A percentile compares a stretch with the other conserved stretches of the same genome.
phyloP scores from a whole-genome alignment of 2,888 invertebrate species.

The Eucriotettix oculatus region DNA sequence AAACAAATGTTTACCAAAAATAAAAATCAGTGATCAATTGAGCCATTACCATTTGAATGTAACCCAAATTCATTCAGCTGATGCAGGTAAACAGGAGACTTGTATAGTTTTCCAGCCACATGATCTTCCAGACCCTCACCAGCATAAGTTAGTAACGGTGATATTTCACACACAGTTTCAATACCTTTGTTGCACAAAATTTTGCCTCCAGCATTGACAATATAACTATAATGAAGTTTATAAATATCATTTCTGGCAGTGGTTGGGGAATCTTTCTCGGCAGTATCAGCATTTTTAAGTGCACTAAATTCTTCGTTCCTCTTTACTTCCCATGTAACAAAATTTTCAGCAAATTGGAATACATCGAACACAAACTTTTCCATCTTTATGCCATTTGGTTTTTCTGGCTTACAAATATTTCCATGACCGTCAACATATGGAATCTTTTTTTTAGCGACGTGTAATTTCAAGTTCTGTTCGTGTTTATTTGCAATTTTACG shows the following conservation, averaged over 20 bases:
- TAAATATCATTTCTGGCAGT: conserved; percentile 69
- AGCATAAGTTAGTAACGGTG: conserved; percentile 75
- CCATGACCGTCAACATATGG: conserved; percentile 62
- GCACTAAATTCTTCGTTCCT: conserved; percentile 93
- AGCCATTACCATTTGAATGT: too few relatives aligned
- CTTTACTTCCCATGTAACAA: conserved; percentile 84
- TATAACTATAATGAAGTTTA: conserved; percentile 58
- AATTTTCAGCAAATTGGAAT: conserved; percentile 79
- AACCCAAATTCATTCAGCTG: too few relatives aligned
- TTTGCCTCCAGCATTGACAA: conserved; percentile 65
- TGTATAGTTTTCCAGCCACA: conserved; percentile 3
- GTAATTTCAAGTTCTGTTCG: conserved; percentile 66
- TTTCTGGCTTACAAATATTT: conserved; percentile 51
- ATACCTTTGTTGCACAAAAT: conserved; percentile 40
- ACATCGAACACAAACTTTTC: conserved; percentile 99
- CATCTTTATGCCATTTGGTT: conserved; percentile 92
- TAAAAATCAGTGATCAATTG: too few relatives aligned
- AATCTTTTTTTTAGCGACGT: conserved; percentile 96
- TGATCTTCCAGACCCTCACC: conserved; percentile 60
- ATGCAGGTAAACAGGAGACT: not conserved
- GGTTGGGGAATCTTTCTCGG: conserved; percentile 77
- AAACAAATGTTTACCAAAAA: too few relatives aligned
- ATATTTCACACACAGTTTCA: conserved; percentile 60
- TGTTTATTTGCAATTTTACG: conserved; percentile 49
- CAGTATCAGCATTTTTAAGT: conserved; percentile 81